phyloP scores from a whole-genome alignment of 2,797 vertebrate genomes.

The Scolopax bukidnonensis region DNA sequence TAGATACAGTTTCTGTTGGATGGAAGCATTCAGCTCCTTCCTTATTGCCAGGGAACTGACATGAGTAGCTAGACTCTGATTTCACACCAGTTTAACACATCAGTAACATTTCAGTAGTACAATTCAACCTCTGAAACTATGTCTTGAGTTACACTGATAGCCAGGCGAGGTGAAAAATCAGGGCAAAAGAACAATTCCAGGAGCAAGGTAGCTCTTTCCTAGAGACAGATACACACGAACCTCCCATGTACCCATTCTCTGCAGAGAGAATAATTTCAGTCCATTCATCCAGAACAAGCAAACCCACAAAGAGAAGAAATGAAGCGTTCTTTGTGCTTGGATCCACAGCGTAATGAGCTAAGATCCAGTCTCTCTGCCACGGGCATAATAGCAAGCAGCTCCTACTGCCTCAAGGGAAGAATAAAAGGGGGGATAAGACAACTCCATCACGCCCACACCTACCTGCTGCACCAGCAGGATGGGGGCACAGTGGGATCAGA shows the following conservation, averaged over 20 bases:
- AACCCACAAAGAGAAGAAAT: neutral
- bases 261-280: neutral
- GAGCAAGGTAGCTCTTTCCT: neutral
- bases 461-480: neutral
- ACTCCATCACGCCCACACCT: neutral
- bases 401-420: neutral
- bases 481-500: neutral
- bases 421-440: neutral
- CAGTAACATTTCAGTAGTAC: neutral
- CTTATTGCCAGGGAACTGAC: neutral
- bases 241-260: neutral
- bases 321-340: neutral
- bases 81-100: neutral
- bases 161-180: neutral
- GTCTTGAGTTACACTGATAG: neutral
- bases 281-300: neutral
- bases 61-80: neutral
- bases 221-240: neutral
- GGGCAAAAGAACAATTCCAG: constrained; percentile 1
- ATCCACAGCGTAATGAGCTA: neutral
- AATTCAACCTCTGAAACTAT: neutral
- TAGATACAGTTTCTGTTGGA: neutral
- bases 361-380: neutral
- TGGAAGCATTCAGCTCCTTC: neutral
- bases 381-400: neutral